Conservation (phyloP, 1,140 invertebrate genomes). For the Gryllus bimaculatus region DNA sequence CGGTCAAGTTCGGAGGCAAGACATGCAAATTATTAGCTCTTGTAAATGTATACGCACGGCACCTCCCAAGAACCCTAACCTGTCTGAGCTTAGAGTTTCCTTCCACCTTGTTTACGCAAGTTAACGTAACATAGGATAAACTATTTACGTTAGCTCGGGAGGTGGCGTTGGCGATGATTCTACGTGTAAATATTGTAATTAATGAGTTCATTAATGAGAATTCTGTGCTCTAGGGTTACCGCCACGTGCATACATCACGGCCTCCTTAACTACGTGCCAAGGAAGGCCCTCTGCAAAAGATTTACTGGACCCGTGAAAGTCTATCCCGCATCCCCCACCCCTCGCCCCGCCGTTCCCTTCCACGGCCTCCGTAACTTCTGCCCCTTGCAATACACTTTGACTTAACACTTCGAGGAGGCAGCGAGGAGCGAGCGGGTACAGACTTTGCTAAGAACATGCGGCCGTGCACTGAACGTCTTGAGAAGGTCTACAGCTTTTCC, state of each 20-base stretch:
- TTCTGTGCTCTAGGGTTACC: constrained; percentile 3
- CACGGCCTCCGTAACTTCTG: background rate
- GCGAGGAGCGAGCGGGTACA: too few relatives aligned
- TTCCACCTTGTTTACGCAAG: background rate
- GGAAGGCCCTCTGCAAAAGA: background rate
- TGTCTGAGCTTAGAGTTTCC: background rate
- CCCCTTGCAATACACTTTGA: background rate
- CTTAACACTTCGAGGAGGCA: background rate
- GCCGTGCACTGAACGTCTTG: too few relatives aligned
- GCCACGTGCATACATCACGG: background rate
- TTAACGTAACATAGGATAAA: constrained; percentile 5
- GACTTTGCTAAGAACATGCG: too few relatives aligned
- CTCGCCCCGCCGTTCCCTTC: background rate
- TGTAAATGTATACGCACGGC: background rate
- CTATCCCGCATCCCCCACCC: background rate
- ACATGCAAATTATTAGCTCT: constrained; percentile 5
- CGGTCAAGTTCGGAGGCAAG: constrained; percentile 2
- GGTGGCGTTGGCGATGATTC: background rate
- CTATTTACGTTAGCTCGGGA: background rate
- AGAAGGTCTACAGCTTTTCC: too few relatives aligned
- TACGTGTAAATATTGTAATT: constrained; percentile 1
- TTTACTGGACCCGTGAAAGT: background rate
- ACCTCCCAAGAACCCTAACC: background rate
- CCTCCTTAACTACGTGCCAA: constrained; percentile 3
- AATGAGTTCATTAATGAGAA: constrained; percentile 5